These are phyloP conservation scores for Hetaerina titia DNA, from an alignment of 2,888 invertebrate species.

Conservation along the genomic window DNA sequence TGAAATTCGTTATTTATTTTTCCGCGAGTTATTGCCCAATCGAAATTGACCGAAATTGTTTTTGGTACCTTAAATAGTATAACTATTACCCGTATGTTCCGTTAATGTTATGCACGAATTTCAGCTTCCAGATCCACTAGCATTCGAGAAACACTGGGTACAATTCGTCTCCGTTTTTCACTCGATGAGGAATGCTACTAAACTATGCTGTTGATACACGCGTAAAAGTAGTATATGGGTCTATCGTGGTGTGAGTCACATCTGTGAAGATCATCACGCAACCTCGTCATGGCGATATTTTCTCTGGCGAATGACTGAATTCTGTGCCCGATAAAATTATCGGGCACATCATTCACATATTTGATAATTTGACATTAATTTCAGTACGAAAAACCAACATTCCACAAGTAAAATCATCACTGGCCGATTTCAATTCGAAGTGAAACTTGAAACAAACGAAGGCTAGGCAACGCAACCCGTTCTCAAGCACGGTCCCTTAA, in stretches of 20 bases:
- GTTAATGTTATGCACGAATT: not conserved
- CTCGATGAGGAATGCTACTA: not conserved
- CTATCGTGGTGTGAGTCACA: not conserved
- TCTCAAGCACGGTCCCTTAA: constrained; percentile 6
- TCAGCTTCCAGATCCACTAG: not conserved
- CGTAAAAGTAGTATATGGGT: not conserved
- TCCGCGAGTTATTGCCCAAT: no score
- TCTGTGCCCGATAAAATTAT: not conserved
- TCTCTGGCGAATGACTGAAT: not conserved
- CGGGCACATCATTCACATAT: no score
- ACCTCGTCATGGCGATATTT: not conserved
- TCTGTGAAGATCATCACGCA: not conserved
- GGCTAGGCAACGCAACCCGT: constrained; percentile 55
- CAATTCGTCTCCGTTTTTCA: not conserved
- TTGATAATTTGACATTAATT: not conserved
- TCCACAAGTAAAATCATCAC: not conserved
- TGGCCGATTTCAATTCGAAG: constrained; percentile 26
- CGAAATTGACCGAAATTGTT: no score
- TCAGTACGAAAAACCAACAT: not conserved
- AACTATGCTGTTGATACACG: not conserved
- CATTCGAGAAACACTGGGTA: not conserved
- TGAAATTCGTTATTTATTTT: no score
- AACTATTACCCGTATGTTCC: no score
- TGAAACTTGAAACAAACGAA: constrained; percentile 61
- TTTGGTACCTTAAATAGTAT: no score